Evolutionary conservation across 1,140 invertebrate species (phyloP).

Genomic region (Pogonus chalceus): DNA sequence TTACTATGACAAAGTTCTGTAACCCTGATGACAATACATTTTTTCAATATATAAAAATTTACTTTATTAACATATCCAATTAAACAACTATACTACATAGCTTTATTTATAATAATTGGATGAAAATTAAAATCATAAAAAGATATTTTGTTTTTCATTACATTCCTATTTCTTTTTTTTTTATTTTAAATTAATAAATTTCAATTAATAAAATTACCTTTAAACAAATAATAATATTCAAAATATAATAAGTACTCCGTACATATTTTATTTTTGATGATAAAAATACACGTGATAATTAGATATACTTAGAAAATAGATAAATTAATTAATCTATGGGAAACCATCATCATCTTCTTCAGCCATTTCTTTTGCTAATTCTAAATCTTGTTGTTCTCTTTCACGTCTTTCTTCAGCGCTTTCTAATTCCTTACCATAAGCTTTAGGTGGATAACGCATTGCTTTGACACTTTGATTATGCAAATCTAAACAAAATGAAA

Average conservation of each 20-base stretch:
- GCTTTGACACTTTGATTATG: constrained; percentile 98
- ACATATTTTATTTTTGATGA: not conserved
- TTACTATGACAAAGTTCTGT: too few species aligned
- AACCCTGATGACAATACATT: too few species aligned
- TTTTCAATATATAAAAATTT: too few species aligned
- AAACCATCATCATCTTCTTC: constrained; percentile 96
- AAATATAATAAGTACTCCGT: not conserved
- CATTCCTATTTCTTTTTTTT: not conserved
- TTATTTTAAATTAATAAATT: not conserved
- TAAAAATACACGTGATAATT: not conserved
- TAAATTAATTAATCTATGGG: constrained; percentile 36
- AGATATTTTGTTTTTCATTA: not conserved
- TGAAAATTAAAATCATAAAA: too few species aligned
- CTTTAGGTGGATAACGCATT: constrained; percentile 98
- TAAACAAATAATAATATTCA: not conserved
- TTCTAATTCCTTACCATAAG: constrained; percentile 95
- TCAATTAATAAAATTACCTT: not conserved
- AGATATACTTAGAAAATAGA: too few species aligned
- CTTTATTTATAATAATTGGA: too few species aligned
- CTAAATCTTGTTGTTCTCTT: constrained; percentile 93
- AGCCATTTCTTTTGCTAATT: constrained; percentile 97
- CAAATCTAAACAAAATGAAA: constrained; percentile 93
- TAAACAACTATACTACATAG: too few species aligned
- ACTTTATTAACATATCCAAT: too few species aligned
- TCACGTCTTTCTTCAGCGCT: constrained; percentile 94